Evolutionary conservation across 2,888 invertebrate species (phyloP).

Genomic region (Campoletis raptor): DNA sequence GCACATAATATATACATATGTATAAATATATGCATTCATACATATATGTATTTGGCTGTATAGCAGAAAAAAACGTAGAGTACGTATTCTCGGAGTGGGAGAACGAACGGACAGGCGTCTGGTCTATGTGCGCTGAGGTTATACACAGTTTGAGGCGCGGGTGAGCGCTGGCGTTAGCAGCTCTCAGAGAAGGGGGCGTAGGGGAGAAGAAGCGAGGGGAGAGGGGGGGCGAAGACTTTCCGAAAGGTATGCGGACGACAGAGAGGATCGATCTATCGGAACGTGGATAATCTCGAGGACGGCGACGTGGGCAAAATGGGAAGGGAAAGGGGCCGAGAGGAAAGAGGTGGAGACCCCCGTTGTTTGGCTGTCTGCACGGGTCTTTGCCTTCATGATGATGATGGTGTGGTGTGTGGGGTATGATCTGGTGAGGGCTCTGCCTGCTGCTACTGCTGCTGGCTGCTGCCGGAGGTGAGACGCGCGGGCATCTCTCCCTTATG

Average conservation of each 20-base stretch:
- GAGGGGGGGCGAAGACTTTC: constrained; percentile 24
- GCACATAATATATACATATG: neutral
- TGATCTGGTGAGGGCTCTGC: constrained; percentile 53
- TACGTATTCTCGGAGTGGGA: constrained; percentile 17
- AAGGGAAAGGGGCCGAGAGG: constrained; percentile 45
- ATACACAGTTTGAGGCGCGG: constrained; percentile 60
- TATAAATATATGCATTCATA: constrained; percentile 1
- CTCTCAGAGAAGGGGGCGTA: constrained; percentile 23
- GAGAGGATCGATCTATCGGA: constrained; percentile 83
- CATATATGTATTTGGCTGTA: neutral
- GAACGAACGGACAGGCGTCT: constrained; percentile 60
- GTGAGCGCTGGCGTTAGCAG: constrained; percentile 23
- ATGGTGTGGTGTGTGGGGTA: constrained; percentile 58
- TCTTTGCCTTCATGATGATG: constrained; percentile 73
- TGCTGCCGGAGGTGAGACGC: constrained; percentile 45
- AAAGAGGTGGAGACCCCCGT: constrained; percentile 72
- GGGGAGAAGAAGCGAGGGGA: constrained; percentile 1
- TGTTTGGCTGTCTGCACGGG: constrained; percentile 77
- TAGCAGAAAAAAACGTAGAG: constrained; percentile 19
- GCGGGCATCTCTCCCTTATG: constrained; percentile 47
- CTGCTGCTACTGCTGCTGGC: constrained; percentile 36
- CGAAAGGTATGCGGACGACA: constrained; percentile 81
- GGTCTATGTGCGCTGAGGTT: constrained; percentile 50
- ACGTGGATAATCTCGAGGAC: constrained; percentile 74
- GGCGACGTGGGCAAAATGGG: constrained; percentile 40